These are phyloP conservation scores for Penaeus monodon DNA, from an alignment of 2,888 invertebrate genomes.

Conservation along the genomic window DNA sequence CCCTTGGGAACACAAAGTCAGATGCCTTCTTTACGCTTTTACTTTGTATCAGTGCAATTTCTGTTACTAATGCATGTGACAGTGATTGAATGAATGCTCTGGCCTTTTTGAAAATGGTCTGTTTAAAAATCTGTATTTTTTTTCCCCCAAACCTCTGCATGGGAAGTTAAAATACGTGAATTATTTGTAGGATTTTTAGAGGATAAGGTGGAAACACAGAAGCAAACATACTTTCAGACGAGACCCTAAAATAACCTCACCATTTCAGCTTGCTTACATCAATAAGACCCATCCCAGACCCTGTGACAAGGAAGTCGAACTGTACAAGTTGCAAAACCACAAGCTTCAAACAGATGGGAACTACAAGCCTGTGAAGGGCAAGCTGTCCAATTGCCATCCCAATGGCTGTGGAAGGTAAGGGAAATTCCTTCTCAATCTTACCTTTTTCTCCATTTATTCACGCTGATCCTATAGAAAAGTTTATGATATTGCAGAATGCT, in stretches of 20 bases:
- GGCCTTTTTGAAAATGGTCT: no score
- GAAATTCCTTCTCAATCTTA: background rate
- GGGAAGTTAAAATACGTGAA: no score
- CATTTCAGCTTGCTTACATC: constrained; percentile 67
- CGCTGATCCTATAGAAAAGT: background rate
- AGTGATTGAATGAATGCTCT: no score
- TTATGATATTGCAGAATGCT: no score
- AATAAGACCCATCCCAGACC: constrained; percentile 84
- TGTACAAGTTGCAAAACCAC: constrained; percentile 72
- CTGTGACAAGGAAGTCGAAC: constrained; percentile 83
- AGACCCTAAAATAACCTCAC: constrained; percentile 44
- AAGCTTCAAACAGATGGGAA: constrained; percentile 58
- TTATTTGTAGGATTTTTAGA: background rate
- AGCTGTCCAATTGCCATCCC: constrained; percentile 87
- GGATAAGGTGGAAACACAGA: background rate
- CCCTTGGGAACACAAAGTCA: no score
- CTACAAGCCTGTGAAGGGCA: constrained; percentile 85
- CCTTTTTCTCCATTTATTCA: background rate
- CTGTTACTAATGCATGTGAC: no score
- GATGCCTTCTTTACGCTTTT: no score
- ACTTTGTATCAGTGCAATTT: no score
- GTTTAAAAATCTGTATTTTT: no score
- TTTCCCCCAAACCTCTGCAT: no score
- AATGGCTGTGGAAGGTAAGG: constrained; percentile 86
- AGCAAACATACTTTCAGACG: background rate